These are phyloP conservation scores for Blennius ocellaris DNA, from an alignment of 2,113 vertebrate species.

Conservation along the genomic window DNA sequence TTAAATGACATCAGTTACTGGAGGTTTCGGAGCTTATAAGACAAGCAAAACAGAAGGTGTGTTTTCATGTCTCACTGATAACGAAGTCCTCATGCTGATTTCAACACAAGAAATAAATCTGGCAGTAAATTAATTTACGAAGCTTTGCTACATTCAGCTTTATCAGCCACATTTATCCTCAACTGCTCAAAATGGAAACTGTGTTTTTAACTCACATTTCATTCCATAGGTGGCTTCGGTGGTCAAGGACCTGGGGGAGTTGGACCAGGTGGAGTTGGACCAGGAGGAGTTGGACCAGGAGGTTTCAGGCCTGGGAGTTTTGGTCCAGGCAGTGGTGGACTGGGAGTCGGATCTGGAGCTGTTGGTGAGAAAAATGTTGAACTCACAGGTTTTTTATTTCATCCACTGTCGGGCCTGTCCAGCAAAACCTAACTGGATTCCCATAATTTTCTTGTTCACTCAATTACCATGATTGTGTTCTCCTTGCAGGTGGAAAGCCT, in stretches of 20 bases:
- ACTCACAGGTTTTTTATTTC: background rate
- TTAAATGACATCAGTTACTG: conserved; percentile 34
- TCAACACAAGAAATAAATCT: conserved; percentile 19
- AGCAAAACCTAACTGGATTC: background rate
- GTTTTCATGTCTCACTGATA: conserved; percentile 22
- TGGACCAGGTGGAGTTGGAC: conserved; percentile 31
- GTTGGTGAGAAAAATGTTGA: conserved; percentile 51
- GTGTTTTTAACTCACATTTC: conserved; percentile 13
- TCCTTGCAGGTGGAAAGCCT: conserved; percentile 62
- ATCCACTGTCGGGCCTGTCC: background rate
- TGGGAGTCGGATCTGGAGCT: conserved; percentile 55
- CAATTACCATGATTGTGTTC: conserved; percentile 20
- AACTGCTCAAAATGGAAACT: background rate
- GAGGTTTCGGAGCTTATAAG: conserved; percentile 17
- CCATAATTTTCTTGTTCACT: background rate
- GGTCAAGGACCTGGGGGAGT: conserved; percentile 41
- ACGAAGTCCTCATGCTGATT: conserved; percentile 30
- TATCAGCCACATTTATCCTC: background rate
- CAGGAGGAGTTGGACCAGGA: conserved; percentile 28
- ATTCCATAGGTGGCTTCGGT: conserved; percentile 51
- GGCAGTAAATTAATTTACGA: background rate
- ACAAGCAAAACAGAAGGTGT: conserved; percentile 11
- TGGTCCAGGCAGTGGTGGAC: conserved; percentile 53
- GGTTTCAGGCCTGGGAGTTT: conserved; percentile 42
- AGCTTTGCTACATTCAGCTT: background rate